phyloP scores from a whole-genome alignment of 2,113 vertebrate species.

The Alces alces region DNA sequence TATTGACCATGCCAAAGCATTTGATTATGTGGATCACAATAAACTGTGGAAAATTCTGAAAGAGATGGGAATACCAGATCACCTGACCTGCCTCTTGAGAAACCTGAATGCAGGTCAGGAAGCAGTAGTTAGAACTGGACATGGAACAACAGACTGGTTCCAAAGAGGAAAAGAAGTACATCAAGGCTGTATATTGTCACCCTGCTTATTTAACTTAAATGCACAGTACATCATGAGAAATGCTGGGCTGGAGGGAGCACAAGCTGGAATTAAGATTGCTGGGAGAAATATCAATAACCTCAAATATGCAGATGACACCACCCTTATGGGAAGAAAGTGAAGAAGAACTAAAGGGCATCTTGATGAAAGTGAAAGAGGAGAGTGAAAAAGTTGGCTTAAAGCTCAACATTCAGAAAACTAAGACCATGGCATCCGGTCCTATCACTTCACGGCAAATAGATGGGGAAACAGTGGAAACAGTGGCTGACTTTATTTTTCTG shows the following conservation, averaged over 20 bases:
- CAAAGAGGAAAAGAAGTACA: background rate
- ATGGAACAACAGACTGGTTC: background rate
- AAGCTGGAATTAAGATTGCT: background rate
- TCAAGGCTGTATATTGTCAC: background rate
- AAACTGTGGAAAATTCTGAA: too few species aligned
- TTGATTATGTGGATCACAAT: too few species aligned
- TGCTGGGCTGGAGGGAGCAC: accelerated
- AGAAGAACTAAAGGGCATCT: background rate
- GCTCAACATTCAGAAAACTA: background rate
- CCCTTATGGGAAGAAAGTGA: background rate
- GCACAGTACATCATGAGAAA: background rate
- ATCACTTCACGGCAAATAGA: background rate
- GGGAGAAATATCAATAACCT: background rate
- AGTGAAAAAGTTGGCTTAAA: background rate
- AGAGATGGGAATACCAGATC: too few species aligned
- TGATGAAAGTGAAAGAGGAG: background rate
- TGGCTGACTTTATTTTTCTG: background rate
- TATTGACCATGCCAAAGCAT: too few species aligned
- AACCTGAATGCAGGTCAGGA: background rate
- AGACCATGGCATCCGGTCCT: background rate
- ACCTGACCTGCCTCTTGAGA: background rate
- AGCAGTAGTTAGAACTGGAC: background rate
- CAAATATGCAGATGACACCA: background rate
- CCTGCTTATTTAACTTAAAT: background rate
- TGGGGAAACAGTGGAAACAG: background rate